phyloP scores from a whole-genome alignment of 2,888 invertebrate species.

The Lathronympha strigana region DNA sequence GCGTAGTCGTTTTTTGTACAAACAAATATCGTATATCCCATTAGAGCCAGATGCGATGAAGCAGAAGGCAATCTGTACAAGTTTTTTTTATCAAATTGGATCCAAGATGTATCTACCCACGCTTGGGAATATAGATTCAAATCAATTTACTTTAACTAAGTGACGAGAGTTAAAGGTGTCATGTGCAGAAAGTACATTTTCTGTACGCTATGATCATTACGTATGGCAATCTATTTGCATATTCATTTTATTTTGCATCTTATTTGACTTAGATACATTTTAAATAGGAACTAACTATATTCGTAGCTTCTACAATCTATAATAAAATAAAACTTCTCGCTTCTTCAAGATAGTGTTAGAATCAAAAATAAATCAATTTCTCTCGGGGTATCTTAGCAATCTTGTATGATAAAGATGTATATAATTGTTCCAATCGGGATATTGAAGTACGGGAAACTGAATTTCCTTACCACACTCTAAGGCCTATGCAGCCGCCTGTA shows the following conservation, averaged over 20 bases:
- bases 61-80: slow-evolving; percentile 7
- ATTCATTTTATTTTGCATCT: not conserved
- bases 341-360: no score
- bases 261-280: not conserved
- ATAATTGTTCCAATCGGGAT: no score
- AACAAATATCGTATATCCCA: slow-evolving; percentile 11
- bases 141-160: slow-evolving; percentile 4
- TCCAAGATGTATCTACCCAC: not conserved
- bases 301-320: no score
- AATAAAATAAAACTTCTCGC: no score
- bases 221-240: not conserved
- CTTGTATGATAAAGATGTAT: no score
- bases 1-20: slow-evolving; percentile 15
- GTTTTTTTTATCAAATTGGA: not conserved
- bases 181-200: not conserved
- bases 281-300: no score
- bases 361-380: no score
- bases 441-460: not conserved
- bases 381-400: no score
- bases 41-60: slow-evolving; percentile 30
- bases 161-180: not conserved
- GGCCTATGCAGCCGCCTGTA: not conserved
- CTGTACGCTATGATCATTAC: not conserved
- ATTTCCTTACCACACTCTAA: not conserved
- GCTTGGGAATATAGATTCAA: not conserved